A percentile compares a stretch with the other conserved stretches of the same genome.
Evolutionary conservation across 2,888 invertebrate genomes (phyloP).

Genomic region (Himalopsyche tibetana): DNA sequence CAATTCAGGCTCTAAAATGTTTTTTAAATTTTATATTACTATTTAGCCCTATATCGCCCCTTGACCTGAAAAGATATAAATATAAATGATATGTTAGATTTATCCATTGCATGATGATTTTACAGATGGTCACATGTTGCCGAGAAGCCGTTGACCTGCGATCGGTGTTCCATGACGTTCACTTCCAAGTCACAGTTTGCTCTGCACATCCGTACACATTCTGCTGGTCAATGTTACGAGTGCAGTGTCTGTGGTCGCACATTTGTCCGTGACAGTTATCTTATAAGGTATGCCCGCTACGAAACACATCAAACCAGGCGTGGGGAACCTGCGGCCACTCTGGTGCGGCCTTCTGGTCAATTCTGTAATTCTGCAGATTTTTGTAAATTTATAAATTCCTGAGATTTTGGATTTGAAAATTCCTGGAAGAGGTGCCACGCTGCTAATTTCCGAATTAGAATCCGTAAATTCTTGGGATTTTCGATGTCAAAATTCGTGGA

Average conservation of each 20-base stretch:
- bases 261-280: slow-evolving; percentile 86
- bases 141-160: slow-evolving; percentile 85
- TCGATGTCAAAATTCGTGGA: too few relatives aligned
- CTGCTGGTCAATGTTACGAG: slow-evolving; percentile 82
- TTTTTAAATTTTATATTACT: neutral
- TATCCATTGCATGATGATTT: neutral
- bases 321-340: too few relatives aligned
- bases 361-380: too few relatives aligned
- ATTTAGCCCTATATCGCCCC: neutral
- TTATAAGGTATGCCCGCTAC: slow-evolving; percentile 77
- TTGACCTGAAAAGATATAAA: too few relatives aligned
- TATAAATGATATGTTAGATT: neutral
- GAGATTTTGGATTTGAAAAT: too few relatives aligned
- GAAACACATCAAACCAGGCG: neutral
- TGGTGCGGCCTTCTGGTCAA: too few relatives aligned
- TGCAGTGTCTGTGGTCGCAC: slow-evolving; percentile 85
- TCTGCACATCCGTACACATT: slow-evolving; percentile 85
- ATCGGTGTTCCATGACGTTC: slow-evolving; percentile 84
- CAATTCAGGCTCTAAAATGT: too few relatives aligned
- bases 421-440: too few relatives aligned
- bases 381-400: too few relatives aligned
- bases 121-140: slow-evolving; percentile 86
- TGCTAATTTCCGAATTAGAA: too few relatives aligned
- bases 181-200: slow-evolving; percentile 86
- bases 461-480: too few relatives aligned